Conservation (phyloP, 2,113 vertebrate species). For the Malurus cyaneus region DNA sequence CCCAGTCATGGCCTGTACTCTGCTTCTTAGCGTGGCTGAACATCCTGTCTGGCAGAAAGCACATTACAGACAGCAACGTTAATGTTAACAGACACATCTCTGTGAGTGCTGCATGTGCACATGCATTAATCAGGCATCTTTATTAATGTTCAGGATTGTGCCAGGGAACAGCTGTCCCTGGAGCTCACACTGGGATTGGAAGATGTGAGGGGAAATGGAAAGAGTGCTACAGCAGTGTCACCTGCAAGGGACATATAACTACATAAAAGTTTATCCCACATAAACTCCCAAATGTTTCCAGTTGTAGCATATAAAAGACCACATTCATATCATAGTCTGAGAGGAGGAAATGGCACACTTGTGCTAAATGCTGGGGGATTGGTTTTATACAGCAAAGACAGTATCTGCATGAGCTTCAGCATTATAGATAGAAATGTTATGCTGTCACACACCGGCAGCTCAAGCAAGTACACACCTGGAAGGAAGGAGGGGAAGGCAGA, state of each 20-base stretch:
- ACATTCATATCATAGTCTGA: neutral
- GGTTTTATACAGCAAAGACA: neutral
- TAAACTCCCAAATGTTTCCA: neutral
- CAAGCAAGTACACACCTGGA: neutral
- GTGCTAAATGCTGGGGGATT: neutral
- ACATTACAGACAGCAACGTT: neutral
- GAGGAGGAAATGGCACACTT: conserved; percentile 35
- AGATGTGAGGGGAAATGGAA: neutral
- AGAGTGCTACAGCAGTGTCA: neutral
- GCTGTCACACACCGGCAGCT: neutral
- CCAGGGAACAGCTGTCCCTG: neutral
- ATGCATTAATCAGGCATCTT: neutral
- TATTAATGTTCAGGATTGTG: neutral
- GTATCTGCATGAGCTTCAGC: neutral
- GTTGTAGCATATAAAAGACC: neutral
- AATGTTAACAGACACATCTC: neutral
- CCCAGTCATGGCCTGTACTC: neutral
- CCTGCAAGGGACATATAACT: neutral
- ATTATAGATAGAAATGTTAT: neutral
- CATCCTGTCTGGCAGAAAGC: neutral
- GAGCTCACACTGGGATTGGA: neutral
- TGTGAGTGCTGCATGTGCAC: accelerated
- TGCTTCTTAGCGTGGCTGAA: neutral
- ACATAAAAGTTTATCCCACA: neutral
- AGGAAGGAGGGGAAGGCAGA: neutral